These are phyloP conservation scores for Chionomys nivalis DNA, from an alignment of 2,113 vertebrate genomes.

Conservation along the genomic window DNA sequence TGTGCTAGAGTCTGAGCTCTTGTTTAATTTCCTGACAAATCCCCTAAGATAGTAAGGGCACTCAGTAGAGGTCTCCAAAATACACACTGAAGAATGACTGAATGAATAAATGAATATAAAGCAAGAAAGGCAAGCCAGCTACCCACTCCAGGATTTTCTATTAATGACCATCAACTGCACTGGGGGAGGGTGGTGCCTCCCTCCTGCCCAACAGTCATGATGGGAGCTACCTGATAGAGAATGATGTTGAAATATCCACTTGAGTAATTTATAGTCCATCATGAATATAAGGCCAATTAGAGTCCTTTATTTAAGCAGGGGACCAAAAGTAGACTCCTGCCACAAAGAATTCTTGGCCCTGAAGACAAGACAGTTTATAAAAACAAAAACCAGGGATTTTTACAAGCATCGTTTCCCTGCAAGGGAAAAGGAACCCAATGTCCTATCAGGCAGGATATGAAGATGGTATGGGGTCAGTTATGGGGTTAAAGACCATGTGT, in stretches of 20 bases:
- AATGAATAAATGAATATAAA: background rate
- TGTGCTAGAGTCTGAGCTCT: background rate
- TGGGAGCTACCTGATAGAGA: background rate
- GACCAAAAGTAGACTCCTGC: background rate
- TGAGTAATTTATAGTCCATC: background rate
- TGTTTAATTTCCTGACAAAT: background rate
- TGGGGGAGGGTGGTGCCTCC: rapidly evolving
- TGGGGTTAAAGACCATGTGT: too few relatives aligned
- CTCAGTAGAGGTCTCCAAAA: background rate
- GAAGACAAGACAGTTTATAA: background rate
- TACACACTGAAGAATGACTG: background rate
- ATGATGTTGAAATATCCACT: background rate
- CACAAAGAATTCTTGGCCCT: background rate
- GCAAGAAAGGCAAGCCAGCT: background rate
- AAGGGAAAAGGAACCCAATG: background rate
- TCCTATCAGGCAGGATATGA: background rate
- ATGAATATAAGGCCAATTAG: background rate
- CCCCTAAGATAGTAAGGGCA: background rate
- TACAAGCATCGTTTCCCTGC: background rate
- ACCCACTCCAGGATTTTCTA: background rate
- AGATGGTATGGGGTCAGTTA: background rate
- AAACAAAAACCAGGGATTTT: background rate
- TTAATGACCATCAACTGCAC: background rate
- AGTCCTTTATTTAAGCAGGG: background rate
- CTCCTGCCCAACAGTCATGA: background rate